Evolutionary conservation across 2,888 invertebrate genomes (phyloP), one percentile per base, ranked within the genome.

Genomic region (Thumatha senex): DNA sequence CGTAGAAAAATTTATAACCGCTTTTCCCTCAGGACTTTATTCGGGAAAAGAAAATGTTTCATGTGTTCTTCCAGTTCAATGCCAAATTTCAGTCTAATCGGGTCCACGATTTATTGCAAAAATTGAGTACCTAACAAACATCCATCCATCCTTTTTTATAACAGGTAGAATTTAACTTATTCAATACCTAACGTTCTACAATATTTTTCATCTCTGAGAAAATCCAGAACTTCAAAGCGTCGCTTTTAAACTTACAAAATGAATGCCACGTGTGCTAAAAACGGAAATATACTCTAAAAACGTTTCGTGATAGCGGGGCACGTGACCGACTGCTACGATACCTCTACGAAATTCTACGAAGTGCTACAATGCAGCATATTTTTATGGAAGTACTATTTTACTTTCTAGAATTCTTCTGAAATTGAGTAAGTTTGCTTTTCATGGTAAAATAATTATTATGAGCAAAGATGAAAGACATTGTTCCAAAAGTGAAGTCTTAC

Each of bases 251-350:
- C 72, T 66, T 69, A 48, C 61, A 63, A 63, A 58, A 58, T 58
- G 51, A 68, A 62, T 67, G 72, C 74, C 69, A 76, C 75, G 79
- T 74, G 72, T 70, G 70, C 73, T 56, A 63, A 68, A 77, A 82
- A 74, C 80, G 85, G 86, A 88, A 87, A 80, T 76, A 70, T 76
- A 70, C 78, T 77, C 75, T 84, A 82, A 85, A 86, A 86, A 86
- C 82, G 78, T 86, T 88, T 84, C 71, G 75, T 80, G 80, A 81
- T 84, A 75, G 78, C 72, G 46, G 64, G 62, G 83, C 80, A 79
- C 86, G 89, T 87, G 86, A 86, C 80, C 68, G 54, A 65, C 60
- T 47, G 61, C 71, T 70, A 66, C 67, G 62, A 54, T 49, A 54
- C 54, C 51, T 59, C 72, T 73, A 69, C 67, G 63, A 33, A 2